phyloP scores from a whole-genome alignment of 2,113 vertebrate genomes.

The Tragelaphus imberbis region DNA sequence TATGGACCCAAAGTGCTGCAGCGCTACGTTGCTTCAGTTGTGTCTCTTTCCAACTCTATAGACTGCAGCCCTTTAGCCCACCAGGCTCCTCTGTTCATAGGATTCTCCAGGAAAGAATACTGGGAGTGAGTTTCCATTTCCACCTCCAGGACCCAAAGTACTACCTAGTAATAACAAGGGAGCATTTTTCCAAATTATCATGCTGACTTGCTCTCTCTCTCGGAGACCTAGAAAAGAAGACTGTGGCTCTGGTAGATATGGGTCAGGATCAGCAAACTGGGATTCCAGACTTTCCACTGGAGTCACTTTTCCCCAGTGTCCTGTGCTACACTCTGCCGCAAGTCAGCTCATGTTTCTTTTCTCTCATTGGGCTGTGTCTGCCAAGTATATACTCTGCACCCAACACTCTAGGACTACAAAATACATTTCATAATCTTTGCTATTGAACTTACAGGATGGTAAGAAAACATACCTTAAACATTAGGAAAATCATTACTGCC shows the following conservation, averaged over 20 bases:
- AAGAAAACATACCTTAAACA: not conserved
- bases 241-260: not conserved
- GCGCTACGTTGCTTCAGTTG: not conserved
- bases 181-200: not conserved
- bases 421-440: not conserved
- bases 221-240: not conserved
- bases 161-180: not conserved
- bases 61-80: not conserved
- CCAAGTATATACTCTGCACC: not conserved
- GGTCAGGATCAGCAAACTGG: not conserved
- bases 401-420: not conserved
- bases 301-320: not conserved
- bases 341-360: not conserved
- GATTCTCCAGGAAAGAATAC: not conserved
- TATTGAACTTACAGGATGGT: not conserved
- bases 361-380: not conserved
- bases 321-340: not conserved
- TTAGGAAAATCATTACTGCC: not conserved
- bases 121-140: not conserved
- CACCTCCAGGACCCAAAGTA: not conserved
- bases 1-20: not conserved
- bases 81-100: not conserved
- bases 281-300: not conserved
- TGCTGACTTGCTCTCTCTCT: not conserved
- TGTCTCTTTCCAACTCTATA: not conserved